Evolutionary conservation across 2,113 vertebrate genomes (phyloP), one percentile per base, ranked within the genome.

Genomic region (Microcebus jonahi): DNA sequence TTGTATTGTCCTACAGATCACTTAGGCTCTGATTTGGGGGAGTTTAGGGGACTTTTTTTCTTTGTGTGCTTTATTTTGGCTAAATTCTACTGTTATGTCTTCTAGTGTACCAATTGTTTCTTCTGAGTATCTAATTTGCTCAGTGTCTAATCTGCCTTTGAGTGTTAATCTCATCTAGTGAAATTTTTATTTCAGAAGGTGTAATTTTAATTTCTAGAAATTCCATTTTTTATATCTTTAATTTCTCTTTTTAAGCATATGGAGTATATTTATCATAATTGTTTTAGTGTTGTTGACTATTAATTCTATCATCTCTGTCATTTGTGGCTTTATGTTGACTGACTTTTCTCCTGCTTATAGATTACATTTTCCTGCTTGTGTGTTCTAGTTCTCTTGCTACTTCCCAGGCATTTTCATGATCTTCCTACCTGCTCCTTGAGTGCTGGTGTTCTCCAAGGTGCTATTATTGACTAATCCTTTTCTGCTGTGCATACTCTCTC

Each of bases 111-210:
- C 61, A 82, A 45, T 71, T 42, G 59, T 79, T 89, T 88, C 67
- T 76, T 79, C 17, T 76, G 67, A 76, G 50, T 61, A 15, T 59
- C 50, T 67, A 59, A 53, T 63, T 71, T 61, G 5, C 10, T 88
- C 45, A 79, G 36, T 79, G 76, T 76, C 61, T 81, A 92, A 95
- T 81, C 29, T 93, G 15, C 53, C 29, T 80, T 63, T 71, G 34
- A 73, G 17, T 84, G 9, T 57, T 75, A 79, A 70, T 63, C 3
- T 6, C 15, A 73, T 61, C n/a, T 23, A 65, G 34, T 79, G 48
- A 95, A 90, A 55, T 82, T 87, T 89, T 95, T 80, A 88, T 91
- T 90, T 92, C 57, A 88, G 55, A 95, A 73, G 13, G 73, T 91
- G 10, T 17, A 29, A 90, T 93, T 93, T 92, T 95, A 88, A 90